Evolutionary conservation across 1,140 invertebrate genomes (phyloP).

Genomic region (Diorhabda carinulata): DNA sequence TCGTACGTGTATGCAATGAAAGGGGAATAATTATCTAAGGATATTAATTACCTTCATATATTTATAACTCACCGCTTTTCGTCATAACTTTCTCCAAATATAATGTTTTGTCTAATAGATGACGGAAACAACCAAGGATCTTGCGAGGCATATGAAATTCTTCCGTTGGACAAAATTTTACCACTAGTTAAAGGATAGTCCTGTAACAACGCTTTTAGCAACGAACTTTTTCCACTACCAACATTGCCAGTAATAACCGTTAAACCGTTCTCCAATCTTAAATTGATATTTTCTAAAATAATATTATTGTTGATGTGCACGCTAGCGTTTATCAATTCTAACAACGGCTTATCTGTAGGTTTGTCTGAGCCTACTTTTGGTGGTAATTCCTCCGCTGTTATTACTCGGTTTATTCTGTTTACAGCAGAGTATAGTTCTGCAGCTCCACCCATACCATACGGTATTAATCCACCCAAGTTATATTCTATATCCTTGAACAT

Average conservation of each 20-base stretch:
- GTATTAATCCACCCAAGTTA: conserved; percentile 1
- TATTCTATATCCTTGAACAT: conserved; percentile 7
- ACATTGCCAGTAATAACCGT: conserved; percentile 72
- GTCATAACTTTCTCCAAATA: conserved; percentile 53
- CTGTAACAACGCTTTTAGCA: conserved; percentile 65
- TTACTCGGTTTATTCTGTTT: conserved; percentile 26
- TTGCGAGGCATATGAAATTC: conserved; percentile 73
- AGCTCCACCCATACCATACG: conserved; percentile 50
- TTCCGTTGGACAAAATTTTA: conserved; percentile 59
- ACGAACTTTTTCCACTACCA: conserved; percentile 76
- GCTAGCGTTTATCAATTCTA: conserved; percentile 54
- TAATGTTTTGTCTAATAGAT: conserved; percentile 58
- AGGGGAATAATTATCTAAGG: too few species aligned
- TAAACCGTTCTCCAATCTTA: conserved; percentile 50
- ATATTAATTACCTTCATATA: too few species aligned
- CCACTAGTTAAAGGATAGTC: conserved; percentile 66
- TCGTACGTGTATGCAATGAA: too few species aligned
- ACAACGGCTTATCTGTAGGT: neutral
- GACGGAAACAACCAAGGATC: conserved; percentile 72
- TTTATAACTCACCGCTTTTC: conserved; percentile 11
- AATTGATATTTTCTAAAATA: conserved; percentile 50
- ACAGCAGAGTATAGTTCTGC: conserved; percentile 46
- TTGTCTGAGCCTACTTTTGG: conserved; percentile 9
- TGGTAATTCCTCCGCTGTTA: conserved; percentile 23
- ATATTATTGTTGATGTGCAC: conserved; percentile 49